Percentiles rank a stretch among this genome's conserved stretches.
phyloP scores from a whole-genome alignment of 53 echinoderm and acorn worm species.

The Arbacia lixula region DNA sequence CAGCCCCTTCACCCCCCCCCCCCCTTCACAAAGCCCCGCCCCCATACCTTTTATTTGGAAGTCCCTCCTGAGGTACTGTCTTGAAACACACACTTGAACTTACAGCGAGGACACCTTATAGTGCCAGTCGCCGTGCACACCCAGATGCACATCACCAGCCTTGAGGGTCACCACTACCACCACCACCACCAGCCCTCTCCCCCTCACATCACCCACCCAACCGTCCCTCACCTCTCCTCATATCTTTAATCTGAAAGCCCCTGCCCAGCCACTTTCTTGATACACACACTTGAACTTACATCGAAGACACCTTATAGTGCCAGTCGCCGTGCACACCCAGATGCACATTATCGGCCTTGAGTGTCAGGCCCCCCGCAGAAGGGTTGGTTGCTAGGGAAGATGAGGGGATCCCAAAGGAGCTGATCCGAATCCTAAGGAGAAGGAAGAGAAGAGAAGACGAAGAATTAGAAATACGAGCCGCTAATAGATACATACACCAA shows the following conservation, averaged over 20 bases:
- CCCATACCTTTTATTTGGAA: no score
- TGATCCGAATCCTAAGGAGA: slow-evolving; percentile 64
- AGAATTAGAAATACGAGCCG: not conserved
- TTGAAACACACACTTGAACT: no score
- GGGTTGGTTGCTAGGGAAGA: slow-evolving; percentile 68
- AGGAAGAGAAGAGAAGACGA: not conserved
- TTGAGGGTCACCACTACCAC: slow-evolving; percentile 59
- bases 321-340: slow-evolving; percentile 76
- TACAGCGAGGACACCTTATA: slow-evolving; percentile 65
- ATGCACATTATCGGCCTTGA: slow-evolving; percentile 58
- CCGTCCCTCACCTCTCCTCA: no score
- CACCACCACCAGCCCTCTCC: no score
- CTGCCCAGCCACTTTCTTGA: not conserved
- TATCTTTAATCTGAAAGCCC: no score
- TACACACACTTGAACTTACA: slow-evolving; percentile 52
- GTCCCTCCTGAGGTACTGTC: no score
- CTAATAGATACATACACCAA: no score
- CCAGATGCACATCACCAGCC: slow-evolving; percentile 62
- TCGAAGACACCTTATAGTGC: slow-evolving; percentile 63
- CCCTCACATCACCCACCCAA: no score
- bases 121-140: slow-evolving; percentile 78
- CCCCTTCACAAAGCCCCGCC: no score
- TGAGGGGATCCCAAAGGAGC: slow-evolving; percentile 66
- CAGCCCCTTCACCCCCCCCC: no score
- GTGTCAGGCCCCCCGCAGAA: slow-evolving; percentile 56